phyloP scores from a whole-genome alignment of 2,797 vertebrate species.

The Rhodeus uyekii region DNA sequence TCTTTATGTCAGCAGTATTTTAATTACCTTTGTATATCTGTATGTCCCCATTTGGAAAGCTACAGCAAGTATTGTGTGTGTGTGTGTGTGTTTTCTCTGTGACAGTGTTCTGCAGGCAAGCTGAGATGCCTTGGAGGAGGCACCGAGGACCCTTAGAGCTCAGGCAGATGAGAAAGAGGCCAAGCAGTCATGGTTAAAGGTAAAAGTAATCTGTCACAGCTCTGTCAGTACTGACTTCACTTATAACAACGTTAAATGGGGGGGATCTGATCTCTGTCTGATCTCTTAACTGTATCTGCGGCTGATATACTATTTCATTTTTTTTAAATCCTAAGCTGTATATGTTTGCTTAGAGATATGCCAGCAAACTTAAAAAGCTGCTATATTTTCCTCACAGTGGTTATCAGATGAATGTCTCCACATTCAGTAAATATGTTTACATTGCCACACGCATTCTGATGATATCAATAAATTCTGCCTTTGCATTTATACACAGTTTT shows the following conservation, averaged over 20 bases:
- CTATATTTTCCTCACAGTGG: neutral
- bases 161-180: slow-evolving; percentile 58
- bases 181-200: slow-evolving; percentile 25
- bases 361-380: neutral
- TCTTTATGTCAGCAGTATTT: neutral
- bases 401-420: slow-evolving; percentile 22
- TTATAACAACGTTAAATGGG: slow-evolving; percentile 20
- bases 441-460: neutral
- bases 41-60: neutral
- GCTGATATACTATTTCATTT: neutral
- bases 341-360: slow-evolving; percentile 35
- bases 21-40: neutral
- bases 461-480: neutral
- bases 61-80: neutral
- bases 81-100: slow-evolving; percentile 26
- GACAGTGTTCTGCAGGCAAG: slow-evolving; percentile 70
- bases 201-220: slow-evolving; percentile 34
- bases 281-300: neutral
- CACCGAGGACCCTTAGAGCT: slow-evolving; percentile 67
- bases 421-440: slow-evolving; percentile 18
- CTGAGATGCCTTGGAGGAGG: slow-evolving; percentile 68
- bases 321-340: slow-evolving; percentile 4
- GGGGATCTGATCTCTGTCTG: slow-evolving; percentile 21
- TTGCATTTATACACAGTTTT: neutral
- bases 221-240: slow-evolving; percentile 33